Base-by-base conservation (phyloP, 2,797 vertebrate species). In the Centroberyx gerrardi region DNA sequence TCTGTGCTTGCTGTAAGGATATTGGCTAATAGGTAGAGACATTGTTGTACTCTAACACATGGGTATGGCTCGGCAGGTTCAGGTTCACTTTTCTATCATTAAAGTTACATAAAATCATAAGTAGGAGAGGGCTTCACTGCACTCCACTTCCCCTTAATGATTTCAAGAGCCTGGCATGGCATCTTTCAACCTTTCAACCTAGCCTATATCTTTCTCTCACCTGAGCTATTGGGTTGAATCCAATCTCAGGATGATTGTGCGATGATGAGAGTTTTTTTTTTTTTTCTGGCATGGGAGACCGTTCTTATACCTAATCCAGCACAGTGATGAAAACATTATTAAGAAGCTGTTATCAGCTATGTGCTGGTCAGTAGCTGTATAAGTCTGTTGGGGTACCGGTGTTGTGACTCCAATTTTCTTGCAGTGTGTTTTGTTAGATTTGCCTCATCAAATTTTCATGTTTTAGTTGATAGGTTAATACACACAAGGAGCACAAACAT, bases 91-190 rank as follows among this genome's bases (percentile, higher is more conserved):
- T 67, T 64, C 71, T 28, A 73, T 83, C 72, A 80, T 86, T 90
- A 87, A 84, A 67, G 38, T 80, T 60, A 74, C 71, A 86, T 86
- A 71, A 81, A 86, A 81, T 62, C 64, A 38, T 31, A 54, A 76
- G 68, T 28, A 74, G 73, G 60, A 31, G 42, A 69, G 29, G 58
- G 31, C 51, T 60, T 70, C 68, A 40, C 29, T 51, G 49, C 49
- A 76, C 72, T 28, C 55, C 36, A 33, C 79, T 74, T 84, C 61
- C 33, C 46, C 59, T 48, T 76, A 83, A 82, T 80, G 69, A 78
- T 52, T 86, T 71, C 36, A 66, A 62, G 77, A 74, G 28, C 63
- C 27, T 0, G n/a, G n/a, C 31, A 22, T 28, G 14, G 62, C 44
- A 52, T 64, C 58, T 73, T 65, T 62, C 27, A 40, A 10, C 53